These are phyloP conservation scores for Myripristis murdjan DNA, from an alignment of 2,797 vertebrate species.

Conservation along the genomic window DNA sequence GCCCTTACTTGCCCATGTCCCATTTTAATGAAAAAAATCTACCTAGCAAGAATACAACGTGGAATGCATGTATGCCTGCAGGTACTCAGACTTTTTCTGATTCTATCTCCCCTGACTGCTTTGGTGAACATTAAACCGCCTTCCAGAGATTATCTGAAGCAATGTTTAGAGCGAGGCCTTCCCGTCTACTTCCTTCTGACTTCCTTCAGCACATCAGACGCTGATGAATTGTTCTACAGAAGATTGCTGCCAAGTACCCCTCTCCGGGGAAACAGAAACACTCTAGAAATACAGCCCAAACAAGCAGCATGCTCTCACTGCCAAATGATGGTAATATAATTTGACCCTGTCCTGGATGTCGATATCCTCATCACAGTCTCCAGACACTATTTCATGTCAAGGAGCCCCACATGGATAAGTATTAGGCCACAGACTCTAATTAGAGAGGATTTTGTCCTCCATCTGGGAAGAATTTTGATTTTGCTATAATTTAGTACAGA, in stretches of 20 bases:
- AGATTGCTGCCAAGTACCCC: not conserved
- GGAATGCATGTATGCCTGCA: not conserved
- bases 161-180: not conserved
- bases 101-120: not conserved
- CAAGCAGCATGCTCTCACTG: not conserved
- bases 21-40: too few relatives aligned
- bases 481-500: conserved; percentile 3
- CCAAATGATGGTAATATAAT: not conserved
- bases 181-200: not conserved
- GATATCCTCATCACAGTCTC: conserved; percentile 5
- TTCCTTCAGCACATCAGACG: not conserved
- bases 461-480: conserved; percentile 7
- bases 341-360: conserved; percentile 5
- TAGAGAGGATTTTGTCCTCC: conserved; percentile 38
- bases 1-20: too few relatives aligned
- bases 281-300: conserved; percentile 4
- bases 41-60: too few relatives aligned
- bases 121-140: conserved; percentile 1
- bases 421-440: conserved; percentile 34
- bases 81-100: not conserved
- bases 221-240: conserved; percentile 1
- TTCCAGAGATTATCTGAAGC: conserved; percentile 20
- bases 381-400: conserved; percentile 40
- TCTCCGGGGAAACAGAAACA: conserved; percentile 3
- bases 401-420: conserved; percentile 38